Evolutionary conservation across 2,113 vertebrate genomes (phyloP), one percentile per base, ranked within the genome.

Genomic region (Bothrops jararaca): DNA sequence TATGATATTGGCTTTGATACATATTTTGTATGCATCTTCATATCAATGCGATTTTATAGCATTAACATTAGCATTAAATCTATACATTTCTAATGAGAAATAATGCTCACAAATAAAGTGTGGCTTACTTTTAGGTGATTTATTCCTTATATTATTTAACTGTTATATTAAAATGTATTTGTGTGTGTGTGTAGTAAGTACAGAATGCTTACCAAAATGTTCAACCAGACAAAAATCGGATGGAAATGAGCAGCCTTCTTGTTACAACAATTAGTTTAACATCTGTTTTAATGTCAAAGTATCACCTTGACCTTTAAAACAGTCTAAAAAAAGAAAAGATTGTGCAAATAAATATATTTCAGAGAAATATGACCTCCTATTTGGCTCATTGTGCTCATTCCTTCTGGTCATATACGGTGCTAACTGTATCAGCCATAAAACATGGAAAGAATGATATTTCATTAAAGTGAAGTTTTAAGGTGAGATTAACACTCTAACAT

Each of bases 1-100:
- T 69, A 94, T 12, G 5, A 3, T 94, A 91, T 95, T 92, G 92
- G 93, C 9, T 85, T 93, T 24, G 50, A 91, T 93, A 80, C 50
- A 93, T 88, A 58, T 54, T 5, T 74, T 88, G 91, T 45, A 48
- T 92, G 91, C 93, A 20, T 54, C 20, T 7, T 88, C 9, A 85
- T 90, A 5, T 94, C 69, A 94, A 87, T 91, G 12, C 23, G 34
- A 88, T 92, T 91, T 91, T 90, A 53, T 90, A 1, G 60, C 11
- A 12, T 52, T 18, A 87, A 3, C 54, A 56, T 80, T 80, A 80
- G 34, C 74, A 42, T 80, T 42, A 80, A 39, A 80, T 80, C 74
- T 80, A 39, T 80, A 80, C 74, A 80, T 80, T 80, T 80, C 74
- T 80, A 42, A 80, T 80, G 74, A 42, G 74, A 80, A 80, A 80